Evolutionary conservation across 2,113 vertebrate species (phyloP).

Genomic region (Halichoeres trimaculatus): DNA sequence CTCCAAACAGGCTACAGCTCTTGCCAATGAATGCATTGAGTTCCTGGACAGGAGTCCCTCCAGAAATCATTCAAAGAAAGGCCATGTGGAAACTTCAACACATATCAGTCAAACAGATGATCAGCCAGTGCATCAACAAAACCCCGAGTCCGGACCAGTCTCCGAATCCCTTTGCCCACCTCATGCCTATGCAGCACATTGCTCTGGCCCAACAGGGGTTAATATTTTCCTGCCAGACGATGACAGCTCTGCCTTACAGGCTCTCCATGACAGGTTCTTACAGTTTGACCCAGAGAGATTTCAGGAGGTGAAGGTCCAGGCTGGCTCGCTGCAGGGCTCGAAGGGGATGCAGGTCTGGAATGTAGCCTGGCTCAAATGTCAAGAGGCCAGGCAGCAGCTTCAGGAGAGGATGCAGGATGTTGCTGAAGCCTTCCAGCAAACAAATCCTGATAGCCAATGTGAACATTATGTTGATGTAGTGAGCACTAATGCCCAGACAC

Average conservation of each 20-base stretch:
- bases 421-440: conserved; percentile 46
- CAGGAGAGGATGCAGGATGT: conserved; percentile 81
- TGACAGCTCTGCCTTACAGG: conserved; percentile 75
- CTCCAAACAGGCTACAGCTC: conserved; percentile 79
- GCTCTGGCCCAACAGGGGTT: conserved; percentile 6
- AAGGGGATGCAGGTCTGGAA: conserved; percentile 85
- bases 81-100: conserved; percentile 12
- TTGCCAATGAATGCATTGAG: conserved; percentile 84
- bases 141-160: neutral
- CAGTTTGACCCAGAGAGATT: conserved; percentile 84
- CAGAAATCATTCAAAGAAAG: conserved; percentile 43
- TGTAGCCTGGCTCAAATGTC: conserved; percentile 79
- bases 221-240: conserved; percentile 1
- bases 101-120: conserved; percentile 21
- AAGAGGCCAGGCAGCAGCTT: conserved; percentile 82
- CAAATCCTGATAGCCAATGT: conserved; percentile 36
- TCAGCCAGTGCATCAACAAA: conserved; percentile 26
- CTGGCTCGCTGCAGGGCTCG: conserved; percentile 75
- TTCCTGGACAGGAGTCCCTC: conserved; percentile 68
- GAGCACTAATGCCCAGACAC: conserved; percentile 64
- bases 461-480: conserved; percentile 65
- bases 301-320: conserved; percentile 85
- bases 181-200: conserved; percentile 2
- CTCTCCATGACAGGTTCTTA: conserved; percentile 82
- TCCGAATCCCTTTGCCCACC: neutral